phyloP scores from a whole-genome alignment of 2,888 invertebrate genomes.

The Orgyia antiqua region DNA sequence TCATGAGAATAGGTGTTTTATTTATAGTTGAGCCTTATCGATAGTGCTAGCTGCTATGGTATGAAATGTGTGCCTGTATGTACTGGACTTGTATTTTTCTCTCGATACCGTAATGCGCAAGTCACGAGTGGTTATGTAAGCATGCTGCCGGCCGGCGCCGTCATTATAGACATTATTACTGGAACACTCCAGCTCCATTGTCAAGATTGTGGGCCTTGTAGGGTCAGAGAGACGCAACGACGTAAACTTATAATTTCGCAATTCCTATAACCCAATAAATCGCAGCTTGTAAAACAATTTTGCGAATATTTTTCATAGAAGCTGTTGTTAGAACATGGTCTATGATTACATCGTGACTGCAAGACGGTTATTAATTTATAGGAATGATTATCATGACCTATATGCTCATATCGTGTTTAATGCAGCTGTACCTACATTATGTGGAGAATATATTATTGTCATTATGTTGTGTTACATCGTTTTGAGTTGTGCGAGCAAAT shows the following conservation, averaged over 20 bases:
- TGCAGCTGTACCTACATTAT: constrained; percentile 9
- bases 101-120: constrained; percentile 73
- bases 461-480: constrained; percentile 8
- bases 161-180: constrained; percentile 72
- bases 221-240: constrained; percentile 61
- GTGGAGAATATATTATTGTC: constrained; percentile 15
- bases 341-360: constrained; percentile 60
- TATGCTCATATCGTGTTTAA: constrained; percentile 42
- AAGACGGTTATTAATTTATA: constrained; percentile 62
- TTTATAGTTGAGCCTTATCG: too few relatives aligned
- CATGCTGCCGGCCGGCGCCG: constrained; percentile 67
- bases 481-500: background rate
- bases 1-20: too few relatives aligned
- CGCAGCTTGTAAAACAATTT: constrained; percentile 67
- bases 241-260: constrained; percentile 70
- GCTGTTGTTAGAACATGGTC: constrained; percentile 50
- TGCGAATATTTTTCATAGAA: constrained; percentile 37
- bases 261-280: constrained; percentile 71
- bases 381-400: constrained; percentile 44
- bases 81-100: constrained; percentile 61
- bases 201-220: constrained; percentile 77
- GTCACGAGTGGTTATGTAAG: constrained; percentile 78
- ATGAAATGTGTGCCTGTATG: constrained; percentile 40
- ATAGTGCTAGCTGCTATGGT: too few relatives aligned
- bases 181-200: constrained; percentile 68